Evolutionary conservation across 1,140 invertebrate species (phyloP).

Genomic region (Arion vulgaris): DNA sequence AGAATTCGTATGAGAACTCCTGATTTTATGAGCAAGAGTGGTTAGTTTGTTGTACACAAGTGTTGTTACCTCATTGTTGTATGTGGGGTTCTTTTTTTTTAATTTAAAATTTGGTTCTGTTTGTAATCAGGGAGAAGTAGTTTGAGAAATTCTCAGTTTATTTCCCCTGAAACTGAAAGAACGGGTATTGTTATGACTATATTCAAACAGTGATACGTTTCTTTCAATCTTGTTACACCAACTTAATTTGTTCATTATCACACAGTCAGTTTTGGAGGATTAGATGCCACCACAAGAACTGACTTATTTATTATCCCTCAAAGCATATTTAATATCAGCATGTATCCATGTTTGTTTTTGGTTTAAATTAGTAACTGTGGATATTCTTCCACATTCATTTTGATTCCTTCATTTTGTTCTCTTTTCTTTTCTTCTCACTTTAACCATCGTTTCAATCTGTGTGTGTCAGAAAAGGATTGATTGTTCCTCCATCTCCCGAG

Average conservation of each 20-base stretch:
- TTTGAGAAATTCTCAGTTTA: not conserved
- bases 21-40: not conserved
- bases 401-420: not conserved
- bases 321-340: not conserved
- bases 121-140: slow-evolving; percentile 15
- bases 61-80: slow-evolving; percentile 11
- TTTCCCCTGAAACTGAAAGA: slow-evolving; percentile 16
- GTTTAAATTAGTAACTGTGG: no score
- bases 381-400: not conserved
- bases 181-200: slow-evolving; percentile 31
- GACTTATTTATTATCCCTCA: not conserved
- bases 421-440: not conserved
- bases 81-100: not conserved
- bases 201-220: not conserved
- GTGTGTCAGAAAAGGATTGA: slow-evolving; percentile 5
- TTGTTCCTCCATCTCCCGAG: not conserved
- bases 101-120: no score
- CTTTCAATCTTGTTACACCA: not conserved
- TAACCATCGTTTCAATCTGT: slow-evolving; percentile 4
- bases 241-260: not conserved
- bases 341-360: not conserved
- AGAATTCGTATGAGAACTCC: not conserved
- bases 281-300: not conserved
- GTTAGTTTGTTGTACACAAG: not conserved
- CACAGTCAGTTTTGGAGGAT: not conserved